Evolutionary conservation across 2,888 invertebrate genomes (phyloP).

Genomic region (Megamerina dolium): DNA sequence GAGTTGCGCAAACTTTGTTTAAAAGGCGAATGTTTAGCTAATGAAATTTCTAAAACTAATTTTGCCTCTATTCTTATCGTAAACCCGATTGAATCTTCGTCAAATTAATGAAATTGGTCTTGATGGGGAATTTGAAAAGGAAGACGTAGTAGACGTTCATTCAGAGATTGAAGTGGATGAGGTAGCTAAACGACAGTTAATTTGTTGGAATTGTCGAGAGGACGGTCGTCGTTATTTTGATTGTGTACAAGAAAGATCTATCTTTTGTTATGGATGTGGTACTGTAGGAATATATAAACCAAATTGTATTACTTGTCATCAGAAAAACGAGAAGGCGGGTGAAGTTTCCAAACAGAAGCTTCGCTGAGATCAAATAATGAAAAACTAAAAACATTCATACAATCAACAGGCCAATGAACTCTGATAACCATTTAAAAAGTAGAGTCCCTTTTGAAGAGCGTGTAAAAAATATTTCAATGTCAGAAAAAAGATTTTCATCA

Average conservation of each 20-base stretch:
- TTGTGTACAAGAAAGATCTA: slow-evolving; percentile 2
- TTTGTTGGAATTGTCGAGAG: too few relatives aligned
- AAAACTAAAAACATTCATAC: too few relatives aligned
- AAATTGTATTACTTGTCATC: slow-evolving; percentile 6
- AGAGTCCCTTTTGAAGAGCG: slow-evolving; percentile 5
- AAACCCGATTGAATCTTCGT: not conserved
- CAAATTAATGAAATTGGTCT: not conserved
- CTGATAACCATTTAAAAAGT: too few relatives aligned
- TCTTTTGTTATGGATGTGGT: slow-evolving; percentile 10
- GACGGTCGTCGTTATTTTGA: too few relatives aligned
- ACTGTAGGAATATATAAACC: slow-evolving; percentile 6
- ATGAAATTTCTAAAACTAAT: slow-evolving; percentile 1
- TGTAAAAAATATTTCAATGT: slow-evolving; percentile 5
- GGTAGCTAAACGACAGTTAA: too few relatives aligned
- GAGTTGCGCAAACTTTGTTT: too few relatives aligned
- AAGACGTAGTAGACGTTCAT: too few relatives aligned
- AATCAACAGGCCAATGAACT: too few relatives aligned
- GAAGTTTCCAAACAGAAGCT: not conserved
- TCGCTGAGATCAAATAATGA: not conserved
- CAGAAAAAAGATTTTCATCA: slow-evolving; percentile 8
- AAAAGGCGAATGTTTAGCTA: slow-evolving; percentile 3
- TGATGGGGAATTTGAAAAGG: not conserved
- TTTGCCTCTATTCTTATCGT: too few relatives aligned
- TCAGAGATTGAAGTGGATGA: too few relatives aligned
- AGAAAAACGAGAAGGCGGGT: slow-evolving; percentile 8